These are phyloP conservation scores for Epirrhoe tristata DNA, from an alignment of 2,888 invertebrate genomes.

Conservation along the genomic window DNA sequence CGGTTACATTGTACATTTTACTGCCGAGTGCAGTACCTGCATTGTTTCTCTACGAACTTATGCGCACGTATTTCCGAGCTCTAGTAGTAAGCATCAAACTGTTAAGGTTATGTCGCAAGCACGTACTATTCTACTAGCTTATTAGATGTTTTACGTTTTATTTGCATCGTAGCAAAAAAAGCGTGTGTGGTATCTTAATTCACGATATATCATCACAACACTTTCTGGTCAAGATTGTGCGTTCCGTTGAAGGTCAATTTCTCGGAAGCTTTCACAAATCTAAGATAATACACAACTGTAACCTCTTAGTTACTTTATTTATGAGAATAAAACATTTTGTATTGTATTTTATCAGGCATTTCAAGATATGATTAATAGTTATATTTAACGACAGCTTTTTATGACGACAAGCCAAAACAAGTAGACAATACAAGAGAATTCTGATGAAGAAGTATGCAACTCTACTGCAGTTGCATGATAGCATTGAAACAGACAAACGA, in stretches of 20 bases:
- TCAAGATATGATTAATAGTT: background rate
- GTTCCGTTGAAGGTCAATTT: background rate
- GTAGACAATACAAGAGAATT: background rate
- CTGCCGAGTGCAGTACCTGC: conserved; percentile 55
- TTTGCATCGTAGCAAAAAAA: conserved; percentile 9
- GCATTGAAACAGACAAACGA: conserved; percentile 4
- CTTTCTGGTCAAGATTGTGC: background rate
- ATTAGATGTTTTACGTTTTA: conserved; percentile 21
- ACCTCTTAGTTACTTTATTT: too few relatives aligned
- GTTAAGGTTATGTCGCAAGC: conserved; percentile 41
- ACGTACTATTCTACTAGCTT: conserved; percentile 31
- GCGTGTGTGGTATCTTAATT: conserved; percentile 2
- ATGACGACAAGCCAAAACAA: background rate
- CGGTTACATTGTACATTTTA: conserved; percentile 45
- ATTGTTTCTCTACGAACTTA: conserved; percentile 61
- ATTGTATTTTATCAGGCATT: background rate
- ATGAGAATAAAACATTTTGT: too few relatives aligned
- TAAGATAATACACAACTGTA: background rate
- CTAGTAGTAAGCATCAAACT: conserved; percentile 38
- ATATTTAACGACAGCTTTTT: background rate
- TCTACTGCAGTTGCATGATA: background rate
- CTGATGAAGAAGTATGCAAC: background rate
- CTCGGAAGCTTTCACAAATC: background rate
- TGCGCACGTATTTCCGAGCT: conserved; percentile 42
- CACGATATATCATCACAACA: background rate